Percentiles rank a stretch among this genome's conserved stretches.
These are phyloP conservation scores for Operophtera brumata DNA, from an alignment of 2,888 invertebrate genomes.

Conservation along the genomic window DNA sequence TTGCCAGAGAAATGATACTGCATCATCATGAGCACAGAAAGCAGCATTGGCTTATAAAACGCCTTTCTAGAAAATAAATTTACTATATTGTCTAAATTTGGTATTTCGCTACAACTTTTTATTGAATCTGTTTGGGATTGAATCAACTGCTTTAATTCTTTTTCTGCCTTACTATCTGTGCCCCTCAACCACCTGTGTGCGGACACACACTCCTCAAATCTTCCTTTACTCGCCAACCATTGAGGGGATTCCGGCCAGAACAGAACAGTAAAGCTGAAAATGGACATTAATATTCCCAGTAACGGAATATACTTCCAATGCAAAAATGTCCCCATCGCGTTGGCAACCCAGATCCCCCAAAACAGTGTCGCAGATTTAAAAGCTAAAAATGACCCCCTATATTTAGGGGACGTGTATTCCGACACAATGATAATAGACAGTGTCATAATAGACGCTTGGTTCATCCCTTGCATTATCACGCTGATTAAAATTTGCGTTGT, in stretches of 20 bases:
- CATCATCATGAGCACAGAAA: conserved; percentile 32
- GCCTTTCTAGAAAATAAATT: conserved; percentile 19
- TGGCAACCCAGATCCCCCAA: conserved; percentile 45
- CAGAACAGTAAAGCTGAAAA: conserved; percentile 26
- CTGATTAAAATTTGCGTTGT: conserved; percentile 38
- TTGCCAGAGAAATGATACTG: conserved; percentile 46
- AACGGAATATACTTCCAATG: conserved; percentile 42
- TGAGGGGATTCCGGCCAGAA: conserved; percentile 41
- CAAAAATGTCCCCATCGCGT: conserved; percentile 42
- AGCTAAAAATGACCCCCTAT: conserved; percentile 39
- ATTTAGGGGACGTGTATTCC: conserved; percentile 40
- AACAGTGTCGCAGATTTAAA: conserved; percentile 41
- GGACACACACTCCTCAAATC: conserved; percentile 36
- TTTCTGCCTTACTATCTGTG: conserved; percentile 24
- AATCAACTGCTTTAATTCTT: conserved; percentile 37
- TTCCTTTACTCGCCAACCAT: conserved; percentile 41
- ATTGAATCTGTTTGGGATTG: conserved; percentile 23
- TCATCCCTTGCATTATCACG: conserved; percentile 41
- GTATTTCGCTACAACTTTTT: conserved; percentile 9
- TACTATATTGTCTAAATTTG: background rate
- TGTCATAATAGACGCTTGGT: conserved; percentile 35
- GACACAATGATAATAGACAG: conserved; percentile 35
- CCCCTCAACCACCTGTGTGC: conserved; percentile 41
- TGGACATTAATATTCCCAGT: conserved; percentile 29
- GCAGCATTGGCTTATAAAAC: conserved; percentile 40